Percentiles rank a stretch among this genome's conserved stretches.
phyloP scores from a whole-genome alignment of 2,797 vertebrate species.

The Paguma larvata region DNA sequence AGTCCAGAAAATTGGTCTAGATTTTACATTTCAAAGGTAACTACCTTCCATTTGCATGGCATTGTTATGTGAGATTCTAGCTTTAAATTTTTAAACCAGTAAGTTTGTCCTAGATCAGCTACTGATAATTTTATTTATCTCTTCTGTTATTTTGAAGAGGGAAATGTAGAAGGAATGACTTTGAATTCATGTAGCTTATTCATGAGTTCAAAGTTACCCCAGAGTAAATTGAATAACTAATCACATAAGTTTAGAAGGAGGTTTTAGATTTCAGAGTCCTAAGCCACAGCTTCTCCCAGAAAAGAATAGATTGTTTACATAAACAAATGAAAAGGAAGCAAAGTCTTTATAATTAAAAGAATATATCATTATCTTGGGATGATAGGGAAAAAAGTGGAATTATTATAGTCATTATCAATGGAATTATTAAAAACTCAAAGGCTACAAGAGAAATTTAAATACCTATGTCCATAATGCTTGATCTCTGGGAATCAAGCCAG shows the following conservation, averaged over 20 bases:
- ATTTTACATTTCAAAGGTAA: not conserved
- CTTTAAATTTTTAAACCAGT: not conserved
- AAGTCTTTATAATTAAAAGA: not conserved
- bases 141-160: not conserved
- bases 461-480: conserved; percentile 12
- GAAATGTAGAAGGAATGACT: conserved; percentile 9
- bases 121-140: not conserved
- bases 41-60: not conserved
- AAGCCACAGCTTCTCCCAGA: not conserved
- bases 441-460: not conserved
- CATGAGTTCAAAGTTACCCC: not conserved
- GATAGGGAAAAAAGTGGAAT: not conserved
- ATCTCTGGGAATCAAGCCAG: not conserved
- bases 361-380: not conserved
- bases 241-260: not conserved
- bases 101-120: not conserved
- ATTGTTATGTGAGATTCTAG: not conserved
- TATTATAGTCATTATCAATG: not conserved
- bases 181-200: not conserved
- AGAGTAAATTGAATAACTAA: not conserved
- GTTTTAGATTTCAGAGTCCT: not conserved
- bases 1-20: not conserved
- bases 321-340: not conserved
- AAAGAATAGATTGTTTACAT: not conserved
- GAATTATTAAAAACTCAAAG: not conserved